A percentile compares a stretch with the other conserved stretches of the same genome.
Evolutionary conservation across 1,140 invertebrate genomes (phyloP).

Genomic region (Sogatella furcifera): DNA sequence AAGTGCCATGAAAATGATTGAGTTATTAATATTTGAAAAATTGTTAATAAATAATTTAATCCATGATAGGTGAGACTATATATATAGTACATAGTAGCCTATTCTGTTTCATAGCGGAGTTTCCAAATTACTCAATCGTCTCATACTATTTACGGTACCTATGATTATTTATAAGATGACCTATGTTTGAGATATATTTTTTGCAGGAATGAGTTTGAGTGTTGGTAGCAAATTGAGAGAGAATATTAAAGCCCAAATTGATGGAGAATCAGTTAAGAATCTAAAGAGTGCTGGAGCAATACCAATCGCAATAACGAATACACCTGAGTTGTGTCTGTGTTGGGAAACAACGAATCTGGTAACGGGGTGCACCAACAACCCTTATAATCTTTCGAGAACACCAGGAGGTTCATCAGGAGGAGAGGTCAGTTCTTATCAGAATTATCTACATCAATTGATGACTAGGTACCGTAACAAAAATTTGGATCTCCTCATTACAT

Average conservation of each 20-base stretch:
- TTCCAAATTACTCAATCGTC: too few species aligned
- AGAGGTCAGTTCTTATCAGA: conserved; percentile 39
- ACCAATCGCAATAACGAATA: conserved; percentile 77
- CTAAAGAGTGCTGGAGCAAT: conserved; percentile 74
- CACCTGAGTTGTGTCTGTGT: conserved; percentile 82
- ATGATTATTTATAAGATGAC: too few species aligned
- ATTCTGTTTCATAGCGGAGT: too few species aligned
- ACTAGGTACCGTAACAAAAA: not conserved
- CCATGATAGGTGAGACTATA: too few species aligned
- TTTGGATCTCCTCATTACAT: too few species aligned
- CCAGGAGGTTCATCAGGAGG: conserved; percentile 70
- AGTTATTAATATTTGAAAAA: not conserved
- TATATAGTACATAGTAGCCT: too few species aligned
- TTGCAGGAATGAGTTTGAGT: conserved; percentile 39
- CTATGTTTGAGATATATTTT: not conserved
- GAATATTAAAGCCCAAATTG: conserved; percentile 45
- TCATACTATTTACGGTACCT: too few species aligned
- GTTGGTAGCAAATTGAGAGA: conserved; percentile 39
- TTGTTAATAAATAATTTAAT: too few species aligned
- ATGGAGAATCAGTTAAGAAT: conserved; percentile 56
- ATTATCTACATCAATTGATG: too few species aligned
- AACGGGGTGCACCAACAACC: conserved; percentile 78
- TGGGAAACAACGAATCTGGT: conserved; percentile 84
- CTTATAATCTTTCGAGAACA: conserved; percentile 67
- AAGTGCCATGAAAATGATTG: too few species aligned